Conservation (phyloP, 2,797 vertebrate genomes). For the Hoplostethus atlanticus region DNA sequence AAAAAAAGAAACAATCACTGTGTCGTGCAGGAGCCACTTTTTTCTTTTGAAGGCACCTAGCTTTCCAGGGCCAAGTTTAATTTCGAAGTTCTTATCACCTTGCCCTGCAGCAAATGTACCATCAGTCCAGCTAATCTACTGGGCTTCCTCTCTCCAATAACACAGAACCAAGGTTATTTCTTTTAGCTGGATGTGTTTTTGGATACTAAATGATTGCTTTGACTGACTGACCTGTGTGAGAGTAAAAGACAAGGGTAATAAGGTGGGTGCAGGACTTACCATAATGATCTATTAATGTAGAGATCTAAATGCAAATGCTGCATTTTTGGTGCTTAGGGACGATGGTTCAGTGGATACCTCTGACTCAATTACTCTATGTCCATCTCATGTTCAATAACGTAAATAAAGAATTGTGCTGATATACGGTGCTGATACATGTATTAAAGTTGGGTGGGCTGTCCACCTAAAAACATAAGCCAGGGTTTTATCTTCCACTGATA, state of each 20-base stretch:
- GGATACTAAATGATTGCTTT: slow-evolving; percentile 59
- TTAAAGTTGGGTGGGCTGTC: too few species aligned
- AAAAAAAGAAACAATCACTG: slow-evolving; percentile 75
- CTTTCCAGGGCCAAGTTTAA: slow-evolving; percentile 72
- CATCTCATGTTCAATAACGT: too few species aligned
- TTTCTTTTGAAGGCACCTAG: slow-evolving; percentile 65
- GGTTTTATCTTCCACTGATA: too few species aligned
- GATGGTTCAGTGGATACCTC: neutral
- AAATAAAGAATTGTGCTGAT: too few species aligned
- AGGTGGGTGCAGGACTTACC: slow-evolving; percentile 24
- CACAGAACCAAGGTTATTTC: slow-evolving; percentile 66
- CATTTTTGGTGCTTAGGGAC: neutral
- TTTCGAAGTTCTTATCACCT: slow-evolving; percentile 82
- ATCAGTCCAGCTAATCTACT: slow-evolving; percentile 78
- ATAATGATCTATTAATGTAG: slow-evolving; percentile 27
- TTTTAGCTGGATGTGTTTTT: slow-evolving; percentile 57
- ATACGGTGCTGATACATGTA: too few species aligned
- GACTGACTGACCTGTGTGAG: slow-evolving; percentile 46
- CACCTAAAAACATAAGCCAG: too few species aligned
- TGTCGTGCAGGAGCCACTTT: slow-evolving; percentile 62
- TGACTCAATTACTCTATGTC: neutral
- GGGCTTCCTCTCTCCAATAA: slow-evolving; percentile 66
- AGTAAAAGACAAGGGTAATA: slow-evolving; percentile 44
- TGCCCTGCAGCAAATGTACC: slow-evolving; percentile 59
- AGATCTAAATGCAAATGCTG: slow-evolving; percentile 45